phyloP scores from a whole-genome alignment of 2,113 vertebrate species.

The Struthidea cinerea region DNA sequence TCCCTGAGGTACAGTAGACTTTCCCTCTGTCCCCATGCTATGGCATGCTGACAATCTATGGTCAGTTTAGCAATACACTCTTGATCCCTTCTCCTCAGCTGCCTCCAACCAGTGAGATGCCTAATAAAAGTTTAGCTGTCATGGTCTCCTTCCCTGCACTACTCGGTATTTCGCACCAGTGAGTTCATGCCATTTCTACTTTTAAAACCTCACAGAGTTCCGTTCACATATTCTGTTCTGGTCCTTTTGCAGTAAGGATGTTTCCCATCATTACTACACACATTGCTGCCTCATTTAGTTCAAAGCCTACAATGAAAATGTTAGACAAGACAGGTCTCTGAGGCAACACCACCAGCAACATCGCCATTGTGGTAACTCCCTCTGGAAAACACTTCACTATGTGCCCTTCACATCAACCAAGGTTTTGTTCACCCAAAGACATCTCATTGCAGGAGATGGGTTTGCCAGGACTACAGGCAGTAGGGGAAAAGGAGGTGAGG shows the following conservation, averaged over 20 bases:
- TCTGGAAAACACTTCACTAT: not conserved
- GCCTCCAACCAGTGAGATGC: not conserved
- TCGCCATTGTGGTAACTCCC: not conserved
- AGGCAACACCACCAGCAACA: not conserved
- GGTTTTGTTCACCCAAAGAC: not conserved
- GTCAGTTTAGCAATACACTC: not conserved
- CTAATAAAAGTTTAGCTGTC: not conserved
- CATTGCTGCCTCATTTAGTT: not conserved
- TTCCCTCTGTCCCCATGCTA: not conserved
- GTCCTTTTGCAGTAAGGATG: not conserved
- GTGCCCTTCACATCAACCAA: not conserved
- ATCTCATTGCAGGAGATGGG: not conserved
- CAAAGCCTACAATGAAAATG: not conserved
- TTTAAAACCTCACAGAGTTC: not conserved
- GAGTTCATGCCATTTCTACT: not conserved
- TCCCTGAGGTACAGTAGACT: not conserved
- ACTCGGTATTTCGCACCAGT: not conserved
- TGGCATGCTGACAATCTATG: not conserved
- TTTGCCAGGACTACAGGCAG: not conserved
- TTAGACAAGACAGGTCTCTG: not conserved
- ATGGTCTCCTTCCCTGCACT: not conserved
- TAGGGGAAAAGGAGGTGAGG: not conserved
- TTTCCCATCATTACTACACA: not conserved
- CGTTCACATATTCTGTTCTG: not conserved
- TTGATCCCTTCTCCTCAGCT: not conserved